Base-by-base conservation (phyloP, 2,888 invertebrate genomes). In the Xestobium rufovillosum region DNA sequence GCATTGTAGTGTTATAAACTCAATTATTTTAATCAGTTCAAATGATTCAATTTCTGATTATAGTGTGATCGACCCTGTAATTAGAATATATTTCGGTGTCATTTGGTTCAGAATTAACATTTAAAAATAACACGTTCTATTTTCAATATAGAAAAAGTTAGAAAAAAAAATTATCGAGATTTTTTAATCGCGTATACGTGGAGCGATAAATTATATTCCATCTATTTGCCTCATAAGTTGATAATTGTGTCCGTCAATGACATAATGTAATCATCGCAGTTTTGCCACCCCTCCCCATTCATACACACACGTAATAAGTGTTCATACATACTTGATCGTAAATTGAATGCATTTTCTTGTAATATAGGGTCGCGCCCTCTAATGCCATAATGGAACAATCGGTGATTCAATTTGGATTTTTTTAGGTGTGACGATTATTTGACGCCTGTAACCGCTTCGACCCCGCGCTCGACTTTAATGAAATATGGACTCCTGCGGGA, bases 371-470 rank as follows among this genome's bases (percentile, higher is more conserved):
- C 72, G 69, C 56, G 59, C 71, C 75, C 75, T 71, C 71, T 71
- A 74, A 75, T 74, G 72, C 74, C 73, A 75, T 74, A 75, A 75
- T 75, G 72, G 75, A 72, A 73, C 75, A 75, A 75, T 75, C 74
- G 75, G 69, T 70, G 74, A 75, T 76, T 75, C 75, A 75, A 75
- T 76, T 75, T 75, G 70, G 75, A 75, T 75, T 75, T 75, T 63
- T 60, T 65, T 63, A 60, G 60, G 59, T 65, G 63, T 60, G 59
- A 56, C 63, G 65, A 65, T 65, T 61, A 65, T 63, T 65, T 63
- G 63, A 64, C 65, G 62, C 63, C 58, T 60, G 52, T 53, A 52
- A 53, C 52, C 52, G 49, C 50, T 42, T 44, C 43, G 45, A 43
- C 49, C 43, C 47, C 45, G 39, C 46, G 49, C 47, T 50, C 48